Evolutionary conservation across 2,797 vertebrate genomes (phyloP), one percentile per base, ranked within the genome.

Genomic region (Rhinogobio ventralis): DNA sequence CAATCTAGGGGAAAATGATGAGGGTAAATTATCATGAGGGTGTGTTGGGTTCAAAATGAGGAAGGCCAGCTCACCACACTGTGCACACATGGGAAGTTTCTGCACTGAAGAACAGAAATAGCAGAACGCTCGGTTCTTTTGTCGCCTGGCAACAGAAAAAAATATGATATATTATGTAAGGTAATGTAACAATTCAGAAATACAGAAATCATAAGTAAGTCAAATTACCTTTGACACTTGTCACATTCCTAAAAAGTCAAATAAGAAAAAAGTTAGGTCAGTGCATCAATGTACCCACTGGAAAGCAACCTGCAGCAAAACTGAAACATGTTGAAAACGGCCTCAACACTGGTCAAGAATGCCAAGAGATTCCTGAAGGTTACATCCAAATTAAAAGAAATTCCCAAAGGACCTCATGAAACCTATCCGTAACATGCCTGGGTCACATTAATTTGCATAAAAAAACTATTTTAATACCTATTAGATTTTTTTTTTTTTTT

Each of bases 91-190:
- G 6, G 97, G 97, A 82, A 99, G 89, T 91, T 99, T 99, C 92
- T 99, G 98, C 88, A 99, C 95, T 2, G 95, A 95, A 84, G 92
- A 95, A 86, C 98, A 99, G 92, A 99, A 99, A 93, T 99, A 99
- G 92, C 98, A 99, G 93, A 99, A 99, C 1, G 98, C 97, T 93
- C 98, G 94, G 89, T 98, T 99, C 94, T 99, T 99, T 95, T 99
- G 98, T 87, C 98, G 96, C 73, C 98, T 99, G 83, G 4, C 53
- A 79, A 79, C 28, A 49, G 55, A 79, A 62, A 89, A 79, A 55
- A 90, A 73, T 4, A 9, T 10, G 39, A 10, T 33, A 45, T n/a
- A 25, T 13, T n/a, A 57, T 19, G 9, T 46, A 30, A 11, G 3
- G 0, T 14, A 53, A 33, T 11, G 17, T 6, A 53, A 74, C 2